Conservation (phyloP, 2,113 vertebrate genomes). For the Piaya cayana region DNA sequence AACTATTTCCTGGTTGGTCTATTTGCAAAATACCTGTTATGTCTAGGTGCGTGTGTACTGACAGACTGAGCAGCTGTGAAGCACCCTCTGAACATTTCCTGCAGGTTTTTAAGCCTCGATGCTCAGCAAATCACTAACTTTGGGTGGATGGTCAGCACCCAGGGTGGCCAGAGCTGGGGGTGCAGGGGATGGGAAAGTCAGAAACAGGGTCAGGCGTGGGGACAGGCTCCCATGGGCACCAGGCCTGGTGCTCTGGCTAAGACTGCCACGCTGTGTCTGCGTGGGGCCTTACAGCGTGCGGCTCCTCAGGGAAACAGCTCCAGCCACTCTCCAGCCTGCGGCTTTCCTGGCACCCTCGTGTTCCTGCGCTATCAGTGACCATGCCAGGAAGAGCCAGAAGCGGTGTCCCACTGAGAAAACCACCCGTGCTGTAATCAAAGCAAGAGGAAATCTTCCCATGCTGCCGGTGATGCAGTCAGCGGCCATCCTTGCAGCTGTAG, state of each 20-base stretch:
- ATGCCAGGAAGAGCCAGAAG: not conserved
- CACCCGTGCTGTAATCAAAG: rapidly evolving
- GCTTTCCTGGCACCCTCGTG: not conserved
- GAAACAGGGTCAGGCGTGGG: rapidly evolving
- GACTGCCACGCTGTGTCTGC: conserved; percentile 18
- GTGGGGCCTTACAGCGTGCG: not conserved
- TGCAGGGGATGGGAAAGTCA: not conserved
- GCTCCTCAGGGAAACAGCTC: not conserved
- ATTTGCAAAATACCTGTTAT: not conserved
- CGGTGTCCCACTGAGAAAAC: not conserved
- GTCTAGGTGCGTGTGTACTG: rapidly evolving
- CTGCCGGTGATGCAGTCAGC: rapidly evolving
- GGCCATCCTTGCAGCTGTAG: not conserved
- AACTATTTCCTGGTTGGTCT: not conserved
- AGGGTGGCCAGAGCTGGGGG: rapidly evolving
- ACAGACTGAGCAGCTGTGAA: not conserved
- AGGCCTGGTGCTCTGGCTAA: not conserved
- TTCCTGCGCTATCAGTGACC: not conserved
- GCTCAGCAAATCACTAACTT: not conserved
- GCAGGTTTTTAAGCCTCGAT: not conserved
- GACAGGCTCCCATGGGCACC: not conserved
- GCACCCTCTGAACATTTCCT: not conserved
- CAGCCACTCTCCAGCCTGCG: rapidly evolving
- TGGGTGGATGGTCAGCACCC: rapidly evolving
- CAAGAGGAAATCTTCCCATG: not conserved